Percentiles rank a stretch among this genome's conserved stretches.
Evolutionary conservation across 2,888 invertebrate genomes (phyloP).

Genomic region (Cartodere bifasciata): DNA sequence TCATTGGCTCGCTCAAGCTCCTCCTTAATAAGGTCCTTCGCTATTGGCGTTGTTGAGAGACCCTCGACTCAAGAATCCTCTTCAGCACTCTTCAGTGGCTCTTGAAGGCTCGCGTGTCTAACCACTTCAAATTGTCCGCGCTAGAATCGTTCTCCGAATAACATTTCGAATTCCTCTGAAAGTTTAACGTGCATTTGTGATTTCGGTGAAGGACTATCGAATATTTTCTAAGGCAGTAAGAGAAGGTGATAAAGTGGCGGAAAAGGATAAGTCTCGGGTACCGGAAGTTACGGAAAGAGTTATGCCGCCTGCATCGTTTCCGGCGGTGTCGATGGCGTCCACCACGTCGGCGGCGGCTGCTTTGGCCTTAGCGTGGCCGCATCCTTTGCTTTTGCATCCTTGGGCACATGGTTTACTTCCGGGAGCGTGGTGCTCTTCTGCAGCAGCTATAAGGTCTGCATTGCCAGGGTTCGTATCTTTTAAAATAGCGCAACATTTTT

Average conservation of each 20-base stretch:
- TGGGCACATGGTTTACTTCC: constrained; percentile 63
- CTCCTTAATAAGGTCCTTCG: constrained; percentile 21
- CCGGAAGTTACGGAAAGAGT: constrained; percentile 18
- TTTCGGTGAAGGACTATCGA: constrained; percentile 9
- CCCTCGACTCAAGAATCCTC: constrained; percentile 35
- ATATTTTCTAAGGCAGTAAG: constrained; percentile 5
- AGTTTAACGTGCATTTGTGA: constrained; percentile 6
- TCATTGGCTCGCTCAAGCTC: constrained; percentile 29
- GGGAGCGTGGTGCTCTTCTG: constrained; percentile 47
- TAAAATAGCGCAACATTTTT: too few species aligned
- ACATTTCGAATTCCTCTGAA: neutral
- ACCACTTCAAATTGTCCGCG: constrained; percentile 23
- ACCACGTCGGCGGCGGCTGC: constrained; percentile 26
- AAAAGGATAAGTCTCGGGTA: constrained; percentile 24
- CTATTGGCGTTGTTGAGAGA: constrained; percentile 33
- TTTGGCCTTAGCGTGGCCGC: constrained; percentile 58
- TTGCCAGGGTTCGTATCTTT: constrained; percentile 65
- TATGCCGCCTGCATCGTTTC: constrained; percentile 21
- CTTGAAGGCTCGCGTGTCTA: constrained; percentile 34
- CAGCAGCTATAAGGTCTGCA: constrained; percentile 60
- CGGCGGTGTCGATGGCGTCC: constrained; percentile 14
- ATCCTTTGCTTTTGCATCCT: constrained; percentile 59
- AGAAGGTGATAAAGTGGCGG: constrained; percentile 28
- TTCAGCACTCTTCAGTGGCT: constrained; percentile 34
- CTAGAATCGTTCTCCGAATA: too few species aligned